These are phyloP conservation scores for Hippocampus mohnikei DNA, from an alignment of 2,113 vertebrate species.

Conservation along the genomic window DNA sequence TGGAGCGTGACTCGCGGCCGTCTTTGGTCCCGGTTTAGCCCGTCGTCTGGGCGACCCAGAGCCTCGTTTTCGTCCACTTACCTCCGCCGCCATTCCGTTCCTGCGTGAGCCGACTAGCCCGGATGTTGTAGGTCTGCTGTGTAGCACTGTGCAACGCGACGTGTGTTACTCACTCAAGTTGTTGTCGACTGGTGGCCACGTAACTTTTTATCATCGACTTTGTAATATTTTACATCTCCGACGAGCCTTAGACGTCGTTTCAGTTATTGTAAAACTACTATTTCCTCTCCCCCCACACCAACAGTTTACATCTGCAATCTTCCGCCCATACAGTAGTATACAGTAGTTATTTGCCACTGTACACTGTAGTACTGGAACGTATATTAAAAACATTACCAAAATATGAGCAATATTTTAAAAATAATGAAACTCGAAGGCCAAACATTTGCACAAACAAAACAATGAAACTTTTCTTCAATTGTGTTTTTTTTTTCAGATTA, in stretches of 20 bases:
- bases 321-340: neutral
- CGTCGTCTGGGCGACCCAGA: neutral
- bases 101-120: constrained; percentile 76
- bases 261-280: neutral
- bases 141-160: constrained; percentile 46
- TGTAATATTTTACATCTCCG: neutral
- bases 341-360: neutral
- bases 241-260: neutral
- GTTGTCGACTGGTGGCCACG: neutral
- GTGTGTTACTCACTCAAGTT: constrained; percentile 48
- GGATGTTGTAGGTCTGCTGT: constrained; percentile 73
- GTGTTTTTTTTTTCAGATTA: neutral
- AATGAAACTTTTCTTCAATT: neutral
- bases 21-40: neutral
- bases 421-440: neutral
- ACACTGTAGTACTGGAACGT: neutral
- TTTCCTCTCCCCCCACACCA: neutral
- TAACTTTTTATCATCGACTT: no score
- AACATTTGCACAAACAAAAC: neutral
- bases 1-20: neutral
- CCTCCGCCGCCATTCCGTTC: constrained; percentile 82
- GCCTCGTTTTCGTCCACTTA: constrained; percentile 73
- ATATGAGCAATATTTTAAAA: neutral
- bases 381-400: neutral
- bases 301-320: neutral